phyloP scores from a whole-genome alignment of 2,888 invertebrate species.

The Heteromyza rotundicornis region DNA sequence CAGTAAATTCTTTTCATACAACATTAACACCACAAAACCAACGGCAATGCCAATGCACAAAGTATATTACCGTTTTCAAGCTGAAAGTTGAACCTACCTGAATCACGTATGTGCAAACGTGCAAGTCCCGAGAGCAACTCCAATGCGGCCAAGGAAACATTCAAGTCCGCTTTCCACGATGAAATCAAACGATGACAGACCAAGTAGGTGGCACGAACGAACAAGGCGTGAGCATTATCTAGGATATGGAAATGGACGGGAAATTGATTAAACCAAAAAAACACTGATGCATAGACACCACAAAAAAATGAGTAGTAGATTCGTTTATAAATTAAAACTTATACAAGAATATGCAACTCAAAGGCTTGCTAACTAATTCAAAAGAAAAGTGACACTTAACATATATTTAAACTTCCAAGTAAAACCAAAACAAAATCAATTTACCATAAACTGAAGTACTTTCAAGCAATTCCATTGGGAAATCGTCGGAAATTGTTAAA shows the following conservation, averaged over 20 bases:
- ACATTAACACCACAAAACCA: too few species aligned
- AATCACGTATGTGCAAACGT: slow-evolving; percentile 85
- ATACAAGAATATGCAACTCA: too few species aligned
- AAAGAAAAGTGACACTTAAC: too few species aligned
- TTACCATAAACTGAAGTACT: slow-evolving; percentile 61
- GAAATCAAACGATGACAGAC: slow-evolving; percentile 95
- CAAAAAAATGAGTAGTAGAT: too few species aligned
- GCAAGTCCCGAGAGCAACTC: slow-evolving; percentile 91
- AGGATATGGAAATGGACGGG: neutral
- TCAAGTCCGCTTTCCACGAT: slow-evolving; percentile 94
- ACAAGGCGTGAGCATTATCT: slow-evolving; percentile 88
- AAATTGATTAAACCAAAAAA: neutral
- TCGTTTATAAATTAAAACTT: too few species aligned
- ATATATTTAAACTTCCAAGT: too few species aligned
- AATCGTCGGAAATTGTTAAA: slow-evolving; percentile 62
- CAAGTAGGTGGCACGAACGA: slow-evolving; percentile 89
- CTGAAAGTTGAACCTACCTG: slow-evolving; percentile 69
- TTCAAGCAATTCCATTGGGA: slow-evolving; percentile 61
- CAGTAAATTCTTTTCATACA: too few species aligned
- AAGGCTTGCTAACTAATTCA: too few species aligned
- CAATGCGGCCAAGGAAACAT: slow-evolving; percentile 90
- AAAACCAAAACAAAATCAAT: slow-evolving; percentile 30
- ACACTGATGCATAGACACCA: slow-evolving; percentile 1
- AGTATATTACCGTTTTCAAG: neutral
- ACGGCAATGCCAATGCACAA: too few species aligned